Evolutionary conservation across 2,888 invertebrate species (phyloP), one percentile per base, ranked within the genome.

Genomic region (Drosophila mercatorum): DNA sequence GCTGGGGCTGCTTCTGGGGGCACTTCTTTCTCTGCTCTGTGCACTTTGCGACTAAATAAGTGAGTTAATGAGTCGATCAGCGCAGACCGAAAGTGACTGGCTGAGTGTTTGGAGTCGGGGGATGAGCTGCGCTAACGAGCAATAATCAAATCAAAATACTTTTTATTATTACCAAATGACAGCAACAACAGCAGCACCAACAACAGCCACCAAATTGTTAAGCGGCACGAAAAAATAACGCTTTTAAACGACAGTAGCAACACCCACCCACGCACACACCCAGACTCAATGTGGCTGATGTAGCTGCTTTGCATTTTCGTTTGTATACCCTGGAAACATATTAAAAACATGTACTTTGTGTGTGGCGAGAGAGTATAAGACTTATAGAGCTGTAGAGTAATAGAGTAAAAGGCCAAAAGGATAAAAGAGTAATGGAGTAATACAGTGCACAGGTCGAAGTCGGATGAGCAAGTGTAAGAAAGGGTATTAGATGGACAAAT

Each of bases 141-240:
- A 83, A 88, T 88, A 86, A 86, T 86, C 88, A 88, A 86, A 86
- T 86, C 86, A 86, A 80, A 82, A 86, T 81, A 81, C 86, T 81
- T 88, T 80, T 77, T 71, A 88, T 83, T 81, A 85, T 81, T 72
- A 73, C 64, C 73, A 83, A 71, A 74, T 72, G 68, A 64, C 77
- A 59, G 52, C 60, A 70, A 58, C 66, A 68, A 55, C 61, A 69
- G 46, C 59, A 56, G 56, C 47, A 41, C 55, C 47, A 55, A 55
- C 34, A 53, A 17, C 36, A 66, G 28, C 31, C 36, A 28, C 41
- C 10, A 55, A 66, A 52, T 52, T 59, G 61, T 60, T 66, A 63
- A 72, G 65, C 68, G 59, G 72, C 58, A 44, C 14, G n/a, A n/a
- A 74, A 34, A 34, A 71, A 66, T 8, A 22, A 22, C 38, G 70